Percentiles rank a stretch among this genome's conserved stretches.
Evolutionary conservation across 2,888 invertebrate species (phyloP).

Genomic region (Argyresthia albistria): DNA sequence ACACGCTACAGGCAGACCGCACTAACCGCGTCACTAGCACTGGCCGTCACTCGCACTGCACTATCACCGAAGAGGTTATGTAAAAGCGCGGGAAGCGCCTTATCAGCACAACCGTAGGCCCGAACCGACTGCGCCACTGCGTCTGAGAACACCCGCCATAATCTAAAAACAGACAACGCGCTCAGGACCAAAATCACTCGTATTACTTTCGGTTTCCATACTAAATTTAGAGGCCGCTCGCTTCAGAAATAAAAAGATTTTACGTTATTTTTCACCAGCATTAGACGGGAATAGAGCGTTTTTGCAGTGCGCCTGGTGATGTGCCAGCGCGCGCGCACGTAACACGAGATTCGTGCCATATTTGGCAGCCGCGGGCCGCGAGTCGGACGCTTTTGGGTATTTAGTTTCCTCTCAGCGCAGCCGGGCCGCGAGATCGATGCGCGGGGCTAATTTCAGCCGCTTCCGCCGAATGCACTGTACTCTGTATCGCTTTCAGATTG

Average conservation of each 20-base stretch:
- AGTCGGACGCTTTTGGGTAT: slow-evolving; percentile 52
- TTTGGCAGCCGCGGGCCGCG: slow-evolving; percentile 48
- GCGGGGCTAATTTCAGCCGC: slow-evolving; percentile 41
- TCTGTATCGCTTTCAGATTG: slow-evolving; percentile 18
- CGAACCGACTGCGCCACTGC: slow-evolving; percentile 19
- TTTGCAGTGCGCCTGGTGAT: slow-evolving; percentile 43
- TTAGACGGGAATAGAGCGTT: slow-evolving; percentile 58
- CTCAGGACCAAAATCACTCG: slow-evolving; percentile 64
- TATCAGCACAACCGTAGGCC: slow-evolving; percentile 14
- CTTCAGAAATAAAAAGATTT: slow-evolving; percentile 69
- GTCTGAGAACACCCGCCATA: slow-evolving; percentile 39
- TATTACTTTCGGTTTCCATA: slow-evolving; percentile 67
- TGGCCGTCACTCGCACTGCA: not conserved
- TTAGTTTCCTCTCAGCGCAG: slow-evolving; percentile 31
- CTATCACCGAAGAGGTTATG: not conserved
- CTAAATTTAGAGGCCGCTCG: slow-evolving; percentile 68
- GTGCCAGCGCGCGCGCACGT: slow-evolving; percentile 45
- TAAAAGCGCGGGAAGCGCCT: slow-evolving; percentile 6
- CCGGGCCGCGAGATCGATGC: slow-evolving; percentile 16
- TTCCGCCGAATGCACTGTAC: slow-evolving; percentile 17
- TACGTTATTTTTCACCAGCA: slow-evolving; percentile 55
- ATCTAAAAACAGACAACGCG: slow-evolving; percentile 68
- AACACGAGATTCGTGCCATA: slow-evolving; percentile 69
- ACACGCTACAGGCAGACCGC: slow-evolving; percentile 11
- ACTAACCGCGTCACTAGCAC: slow-evolving; percentile 2